Base-by-base conservation (phyloP, 2,797 vertebrate species). In the Poeciliopsis paucimaculata region DNA sequence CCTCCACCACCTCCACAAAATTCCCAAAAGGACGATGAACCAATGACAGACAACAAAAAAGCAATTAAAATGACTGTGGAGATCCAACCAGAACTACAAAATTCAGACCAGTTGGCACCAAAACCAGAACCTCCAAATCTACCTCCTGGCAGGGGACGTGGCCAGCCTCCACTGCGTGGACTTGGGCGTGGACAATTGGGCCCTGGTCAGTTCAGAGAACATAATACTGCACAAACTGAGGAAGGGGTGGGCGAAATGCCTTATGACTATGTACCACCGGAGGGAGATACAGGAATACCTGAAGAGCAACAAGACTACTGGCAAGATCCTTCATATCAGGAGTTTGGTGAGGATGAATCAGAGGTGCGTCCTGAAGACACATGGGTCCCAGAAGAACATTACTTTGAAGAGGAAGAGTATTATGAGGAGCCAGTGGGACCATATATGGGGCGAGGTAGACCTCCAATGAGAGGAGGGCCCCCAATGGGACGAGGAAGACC, bases 381-480 rank as follows among this genome's bases (percentile, higher is more conserved):
- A 89, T 94, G 97, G 97, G 91, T 96, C 92, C 87, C 96, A 88
- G 89, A 96, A 86, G 92, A 96, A 57, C 93, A 97, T 79, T 96
- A 95, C 86, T 96, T 94, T 20, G 46, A 80, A 60, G 95, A 95
- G 28, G 94, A 94, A 43, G 93, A 95, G 5, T 95, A 94, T 86
- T 95, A 94, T 81, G 97, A 97, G 78, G 95, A 93, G 68, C 94
- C 95, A 82, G 93, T 92, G 4, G 96, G 96, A 57, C 93, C 92
- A 1, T 83, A 92, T 82, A 89, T 95, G 76, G 90, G 93, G 15
- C 77, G 90, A 86, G 95, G 94, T 1, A 81, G 87, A 0, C 89
- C 76, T 1, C 72, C 81, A 16, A 60, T 89, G 72, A 85, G 91
- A 77, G 91, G 90, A 0, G 90, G 88, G 0, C 91, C 77, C 0